A percentile compares a stretch with the other conserved stretches of the same genome.
Conservation (phyloP, 2,113 vertebrate genomes). For the Pelusios castaneus region DNA sequence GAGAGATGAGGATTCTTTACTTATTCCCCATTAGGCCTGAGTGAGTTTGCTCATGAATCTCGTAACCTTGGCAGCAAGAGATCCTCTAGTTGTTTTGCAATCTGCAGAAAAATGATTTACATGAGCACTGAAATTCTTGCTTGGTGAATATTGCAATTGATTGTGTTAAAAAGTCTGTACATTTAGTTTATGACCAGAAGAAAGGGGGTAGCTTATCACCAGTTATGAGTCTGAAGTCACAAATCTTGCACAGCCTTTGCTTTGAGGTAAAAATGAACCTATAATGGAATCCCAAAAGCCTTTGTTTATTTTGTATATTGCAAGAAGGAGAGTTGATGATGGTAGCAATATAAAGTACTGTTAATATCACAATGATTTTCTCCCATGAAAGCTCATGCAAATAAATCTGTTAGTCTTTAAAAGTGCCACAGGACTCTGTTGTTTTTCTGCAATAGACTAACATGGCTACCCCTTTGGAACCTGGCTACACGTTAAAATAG, state of each 20-base stretch:
- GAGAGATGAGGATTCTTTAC: constrained; percentile 35
- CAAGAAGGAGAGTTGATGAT: constrained; percentile 44
- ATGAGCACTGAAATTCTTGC: constrained; percentile 54
- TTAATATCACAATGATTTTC: constrained; percentile 51
- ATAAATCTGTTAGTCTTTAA: no score
- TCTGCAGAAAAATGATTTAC: constrained; percentile 59
- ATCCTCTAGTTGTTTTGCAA: constrained; percentile 40
- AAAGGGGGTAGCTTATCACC: constrained; percentile 54
- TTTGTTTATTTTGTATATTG: constrained; percentile 62
- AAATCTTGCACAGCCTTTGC: constrained; percentile 53
- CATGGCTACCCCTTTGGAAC: no score
- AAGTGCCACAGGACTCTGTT: no score
- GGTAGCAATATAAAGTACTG: constrained; percentile 33
- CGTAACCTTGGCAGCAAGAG: constrained; percentile 60
- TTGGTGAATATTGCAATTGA: constrained; percentile 64
- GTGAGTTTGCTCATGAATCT: constrained; percentile 49
- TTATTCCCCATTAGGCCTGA: constrained; percentile 35
- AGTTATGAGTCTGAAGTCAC: constrained; percentile 42
- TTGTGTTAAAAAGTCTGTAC: constrained; percentile 62
- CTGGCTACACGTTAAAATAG: constrained; percentile 49
- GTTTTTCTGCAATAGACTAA: no score
- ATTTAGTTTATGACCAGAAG: constrained; percentile 46
- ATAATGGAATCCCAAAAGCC: background rate
- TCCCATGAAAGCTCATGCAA: no score
- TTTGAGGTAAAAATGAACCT: constrained; percentile 58